phyloP scores from a whole-genome alignment of 35 echinoderm and acorn worm genomes.

The Stichopus chloronotus region DNA sequence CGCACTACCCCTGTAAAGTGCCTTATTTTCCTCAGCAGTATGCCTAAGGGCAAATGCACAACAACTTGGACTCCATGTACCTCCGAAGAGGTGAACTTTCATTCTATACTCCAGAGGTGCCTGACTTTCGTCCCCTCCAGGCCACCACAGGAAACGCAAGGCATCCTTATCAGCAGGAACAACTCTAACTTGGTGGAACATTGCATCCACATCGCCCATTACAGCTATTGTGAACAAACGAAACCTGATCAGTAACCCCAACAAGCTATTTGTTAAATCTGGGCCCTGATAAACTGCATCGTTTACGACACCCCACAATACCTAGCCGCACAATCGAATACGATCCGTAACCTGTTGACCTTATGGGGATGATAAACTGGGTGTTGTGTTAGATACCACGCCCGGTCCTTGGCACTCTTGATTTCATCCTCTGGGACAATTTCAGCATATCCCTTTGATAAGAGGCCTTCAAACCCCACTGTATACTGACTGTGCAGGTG shows the following conservation, averaged over 20 bases:
- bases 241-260: conserved; percentile 52
- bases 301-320: conserved; percentile 57
- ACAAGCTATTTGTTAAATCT: conserved; percentile 48
- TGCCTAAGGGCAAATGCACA: background rate
- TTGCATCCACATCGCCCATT: conserved; percentile 45
- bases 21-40: conserved; percentile 43
- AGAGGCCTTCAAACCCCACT: background rate
- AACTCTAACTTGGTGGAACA: conserved; percentile 57
- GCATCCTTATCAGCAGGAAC: conserved; percentile 26
- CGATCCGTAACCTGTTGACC: background rate
- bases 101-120: conserved; percentile 19
- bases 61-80: conserved; percentile 59
- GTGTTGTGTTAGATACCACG: conserved; percentile 70
- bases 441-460: conserved; percentile 50
- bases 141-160: conserved; percentile 59
- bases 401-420: background rate
- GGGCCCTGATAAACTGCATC: conserved; percentile 30
- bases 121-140: background rate
- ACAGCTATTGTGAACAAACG: conserved; percentile 14
- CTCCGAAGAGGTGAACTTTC: conserved; percentile 57
- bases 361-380: background rate
- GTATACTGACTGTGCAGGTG: background rate
- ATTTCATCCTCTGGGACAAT: background rate
- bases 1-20: background rate
- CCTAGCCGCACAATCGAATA: conserved; percentile 63